These are phyloP conservation scores for Coelopa pilipes DNA, from an alignment of 2,888 invertebrate species.

Conservation along the genomic window DNA sequence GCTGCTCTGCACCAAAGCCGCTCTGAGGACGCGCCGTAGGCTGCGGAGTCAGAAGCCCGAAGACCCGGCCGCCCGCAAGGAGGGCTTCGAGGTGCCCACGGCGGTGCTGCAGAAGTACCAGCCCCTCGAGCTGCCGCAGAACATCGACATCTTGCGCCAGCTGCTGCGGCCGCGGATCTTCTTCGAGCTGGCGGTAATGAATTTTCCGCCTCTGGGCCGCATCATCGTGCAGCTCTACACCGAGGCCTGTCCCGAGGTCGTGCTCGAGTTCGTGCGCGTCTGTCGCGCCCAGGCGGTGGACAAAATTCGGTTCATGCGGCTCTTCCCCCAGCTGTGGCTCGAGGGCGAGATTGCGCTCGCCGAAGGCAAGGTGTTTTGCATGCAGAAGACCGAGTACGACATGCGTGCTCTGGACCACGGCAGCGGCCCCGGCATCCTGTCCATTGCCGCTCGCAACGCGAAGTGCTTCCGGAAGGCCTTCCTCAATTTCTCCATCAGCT, in stretches of 20 bases:
- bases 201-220: slow-evolving; percentile 51
- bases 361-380: slow-evolving; percentile 9
- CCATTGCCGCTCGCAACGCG: slow-evolving; percentile 43
- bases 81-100: slow-evolving; percentile 30
- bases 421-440: slow-evolving; percentile 41
- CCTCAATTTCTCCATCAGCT: slow-evolving; percentile 54
- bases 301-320: slow-evolving; percentile 51
- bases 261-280: slow-evolving; percentile 56
- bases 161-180: slow-evolving; percentile 60
- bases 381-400: slow-evolving; percentile 47
- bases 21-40: slow-evolving; percentile 16
- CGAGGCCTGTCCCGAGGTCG: slow-evolving; percentile 61
- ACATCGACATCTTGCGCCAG: slow-evolving; percentile 27
- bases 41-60: neutral
- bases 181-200: slow-evolving; percentile 55
- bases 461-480: slow-evolving; percentile 39
- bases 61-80: slow-evolving; percentile 20
- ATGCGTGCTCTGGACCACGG: slow-evolving; percentile 47
- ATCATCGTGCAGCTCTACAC: slow-evolving; percentile 58
- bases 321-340: slow-evolving; percentile 57
- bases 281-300: slow-evolving; percentile 46
- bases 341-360: slow-evolving; percentile 54
- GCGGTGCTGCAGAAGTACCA: slow-evolving; percentile 38
- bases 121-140: slow-evolving; percentile 39
- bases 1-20: slow-evolving; percentile 7